A percentile compares a stretch with the other conserved stretches of the same genome.
These are phyloP conservation scores for Poeciliopsis turneri DNA, from an alignment of 2,797 vertebrate species.

Conservation along the genomic window DNA sequence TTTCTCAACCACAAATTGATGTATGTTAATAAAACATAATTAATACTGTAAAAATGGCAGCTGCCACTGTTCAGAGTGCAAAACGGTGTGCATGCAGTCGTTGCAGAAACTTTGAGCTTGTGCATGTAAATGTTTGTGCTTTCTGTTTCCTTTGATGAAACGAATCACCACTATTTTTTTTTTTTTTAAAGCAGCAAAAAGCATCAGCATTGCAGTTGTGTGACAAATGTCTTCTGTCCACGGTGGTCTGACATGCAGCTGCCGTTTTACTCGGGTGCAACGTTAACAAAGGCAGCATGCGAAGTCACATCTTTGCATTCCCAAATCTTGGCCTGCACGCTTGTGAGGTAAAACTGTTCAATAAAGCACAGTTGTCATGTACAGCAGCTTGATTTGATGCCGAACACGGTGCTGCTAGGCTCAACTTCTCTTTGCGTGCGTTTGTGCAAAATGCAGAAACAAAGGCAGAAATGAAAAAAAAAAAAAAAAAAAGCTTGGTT, in stretches of 20 bases:
- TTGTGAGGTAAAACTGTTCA: conserved; percentile 37
- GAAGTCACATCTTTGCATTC: conserved; percentile 28
- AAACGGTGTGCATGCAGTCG: neutral
- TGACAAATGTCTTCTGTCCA: conserved; percentile 32
- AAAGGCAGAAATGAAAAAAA: neutral
- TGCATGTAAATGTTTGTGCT: neutral
- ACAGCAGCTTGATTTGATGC: conserved; percentile 36
- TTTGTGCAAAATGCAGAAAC: neutral
- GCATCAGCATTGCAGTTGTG: conserved; percentile 54
- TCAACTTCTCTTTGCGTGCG: conserved; percentile 5
- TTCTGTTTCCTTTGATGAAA: conserved; percentile 26
- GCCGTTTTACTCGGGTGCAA: conserved; percentile 25
- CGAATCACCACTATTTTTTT: conserved; percentile 24
- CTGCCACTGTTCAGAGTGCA: conserved; percentile 23
- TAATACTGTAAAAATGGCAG: conserved; percentile 11
- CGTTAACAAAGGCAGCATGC: conserved; percentile 28
- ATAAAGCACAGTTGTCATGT: conserved; percentile 10
- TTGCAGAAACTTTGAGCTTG: conserved; percentile 7
- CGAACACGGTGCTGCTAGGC: conserved; percentile 25
- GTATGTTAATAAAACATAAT: neutral
- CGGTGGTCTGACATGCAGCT: conserved; percentile 31
- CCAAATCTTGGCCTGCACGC: conserved; percentile 49
- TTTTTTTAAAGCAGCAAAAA: conserved; percentile 14
- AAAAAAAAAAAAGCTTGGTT: neutral
- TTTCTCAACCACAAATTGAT: conserved; percentile 2